phyloP scores from a whole-genome alignment of 2,113 vertebrate species.

The Mohoua ochrocephala region DNA sequence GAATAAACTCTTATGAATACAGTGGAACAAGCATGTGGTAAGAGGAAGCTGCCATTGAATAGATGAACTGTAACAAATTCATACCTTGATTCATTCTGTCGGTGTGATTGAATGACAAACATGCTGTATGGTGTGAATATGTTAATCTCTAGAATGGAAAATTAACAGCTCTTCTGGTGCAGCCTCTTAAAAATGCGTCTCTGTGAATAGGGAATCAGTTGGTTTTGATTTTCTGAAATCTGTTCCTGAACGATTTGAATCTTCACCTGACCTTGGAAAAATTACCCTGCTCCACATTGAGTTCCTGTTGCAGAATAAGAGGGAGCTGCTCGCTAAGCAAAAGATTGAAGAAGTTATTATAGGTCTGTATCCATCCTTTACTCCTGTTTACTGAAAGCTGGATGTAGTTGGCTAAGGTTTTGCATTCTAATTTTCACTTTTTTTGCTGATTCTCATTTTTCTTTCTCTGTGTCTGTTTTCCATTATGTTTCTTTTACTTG shows the following conservation, averaged over 20 bases:
- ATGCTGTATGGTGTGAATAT: not conserved
- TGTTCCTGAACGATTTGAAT: conserved; percentile 81
- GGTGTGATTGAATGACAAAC: not conserved
- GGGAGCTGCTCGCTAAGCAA: conserved; percentile 81
- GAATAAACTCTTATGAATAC: not conserved
- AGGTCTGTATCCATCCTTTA: conserved; percentile 69
- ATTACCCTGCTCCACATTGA: conserved; percentile 81
- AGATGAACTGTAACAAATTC: not conserved
- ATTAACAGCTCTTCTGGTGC: conserved; percentile 22
- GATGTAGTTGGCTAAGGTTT: not conserved
- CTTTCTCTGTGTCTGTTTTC: not conserved
- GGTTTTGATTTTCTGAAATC: conserved; percentile 83
- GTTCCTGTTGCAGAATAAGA: conserved; percentile 82
- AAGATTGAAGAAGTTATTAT: conserved; percentile 86
- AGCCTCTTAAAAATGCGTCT: conserved; percentile 46
- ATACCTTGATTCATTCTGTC: not conserved
- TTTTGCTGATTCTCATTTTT: not conserved
- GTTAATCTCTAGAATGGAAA: not conserved
- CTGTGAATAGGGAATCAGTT: conserved; percentile 78
- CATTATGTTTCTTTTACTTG: not conserved
- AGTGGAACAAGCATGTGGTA: not conserved
- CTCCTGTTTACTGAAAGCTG: not conserved
- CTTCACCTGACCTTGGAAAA: conserved; percentile 79
- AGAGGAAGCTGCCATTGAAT: not conserved
- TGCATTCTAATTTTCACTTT: not conserved